Conservation (phyloP, 2,797 vertebrate genomes). For the Rhinoraja longicauda region DNA sequence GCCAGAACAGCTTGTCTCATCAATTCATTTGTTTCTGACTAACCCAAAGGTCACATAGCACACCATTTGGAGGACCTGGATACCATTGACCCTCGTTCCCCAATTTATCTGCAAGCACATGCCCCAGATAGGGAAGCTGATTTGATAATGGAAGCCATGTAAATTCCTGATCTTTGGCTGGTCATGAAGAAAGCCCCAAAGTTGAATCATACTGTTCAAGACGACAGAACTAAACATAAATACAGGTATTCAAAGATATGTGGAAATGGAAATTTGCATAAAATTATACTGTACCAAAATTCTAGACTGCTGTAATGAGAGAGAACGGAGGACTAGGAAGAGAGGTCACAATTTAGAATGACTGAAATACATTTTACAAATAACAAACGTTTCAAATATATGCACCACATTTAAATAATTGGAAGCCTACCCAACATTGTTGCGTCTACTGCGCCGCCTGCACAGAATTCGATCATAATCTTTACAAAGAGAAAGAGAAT, state of each 20-base stretch:
- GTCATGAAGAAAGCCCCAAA: neutral
- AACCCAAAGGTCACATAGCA: too few relatives aligned
- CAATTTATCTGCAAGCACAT: too few relatives aligned
- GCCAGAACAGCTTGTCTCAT: too few relatives aligned
- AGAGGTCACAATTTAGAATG: neutral
- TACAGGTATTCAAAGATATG: neutral
- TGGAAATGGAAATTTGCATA: too few relatives aligned
- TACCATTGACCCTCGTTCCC: too few relatives aligned
- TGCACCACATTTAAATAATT: neutral
- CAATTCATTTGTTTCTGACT: too few relatives aligned
- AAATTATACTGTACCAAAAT: neutral
- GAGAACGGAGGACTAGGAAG: neutral
- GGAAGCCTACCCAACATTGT: constrained; percentile 81
- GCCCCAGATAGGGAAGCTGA: neutral
- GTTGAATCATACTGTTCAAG: neutral
- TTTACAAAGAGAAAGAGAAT: constrained; percentile 49
- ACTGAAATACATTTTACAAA: neutral
- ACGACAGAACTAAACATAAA: neutral
- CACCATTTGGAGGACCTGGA: too few relatives aligned
- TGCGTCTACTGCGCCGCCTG: constrained; percentile 89
- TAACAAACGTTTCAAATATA: neutral
- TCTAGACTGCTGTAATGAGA: neutral
- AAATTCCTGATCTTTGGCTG: too few relatives aligned
- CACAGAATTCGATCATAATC: constrained; percentile 98
- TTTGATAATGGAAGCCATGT: neutral